Percentiles rank a stretch among this genome's conserved stretches.
phyloP scores from a whole-genome alignment of 2,797 vertebrate species.

The Sebastes dallii region DNA sequence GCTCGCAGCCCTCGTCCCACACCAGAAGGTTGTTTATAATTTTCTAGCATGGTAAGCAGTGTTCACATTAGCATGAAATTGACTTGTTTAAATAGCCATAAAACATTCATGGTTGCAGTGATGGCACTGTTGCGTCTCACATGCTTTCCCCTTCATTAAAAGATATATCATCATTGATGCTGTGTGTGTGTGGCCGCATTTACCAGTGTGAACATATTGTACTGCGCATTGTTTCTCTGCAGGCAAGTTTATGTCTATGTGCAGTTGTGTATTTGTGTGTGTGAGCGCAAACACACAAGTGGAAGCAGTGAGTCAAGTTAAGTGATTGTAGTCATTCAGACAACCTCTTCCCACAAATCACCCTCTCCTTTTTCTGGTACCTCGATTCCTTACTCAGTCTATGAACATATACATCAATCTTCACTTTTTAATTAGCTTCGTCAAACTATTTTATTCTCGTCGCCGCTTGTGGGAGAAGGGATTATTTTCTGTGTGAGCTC shows the following conservation, averaged over 20 bases:
- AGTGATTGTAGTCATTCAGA: slow-evolving; percentile 40
- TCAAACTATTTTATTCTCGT: slow-evolving; percentile 46
- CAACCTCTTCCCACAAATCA: slow-evolving; percentile 30
- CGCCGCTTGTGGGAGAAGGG: slow-evolving; percentile 37
- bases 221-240: slow-evolving; percentile 3
- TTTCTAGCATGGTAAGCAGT: slow-evolving; percentile 75
- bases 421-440: slow-evolving; percentile 65
- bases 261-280: neutral
- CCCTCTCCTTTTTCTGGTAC: neutral
- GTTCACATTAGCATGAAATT: slow-evolving; percentile 85
- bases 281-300: neutral
- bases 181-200: neutral
- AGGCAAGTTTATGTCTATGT: neutral
- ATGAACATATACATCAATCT: slow-evolving; percentile 50
- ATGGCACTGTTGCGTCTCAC: slow-evolving; percentile 50
- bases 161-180: slow-evolving; percentile 60
- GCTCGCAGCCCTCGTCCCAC: slow-evolving; percentile 16
- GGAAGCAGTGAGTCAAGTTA: slow-evolving; percentile 1
- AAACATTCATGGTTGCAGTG: slow-evolving; percentile 66
- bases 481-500: slow-evolving; percentile 51
- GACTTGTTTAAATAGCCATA: slow-evolving; percentile 83
- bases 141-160: slow-evolving; percentile 54
- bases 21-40: slow-evolving; percentile 69
- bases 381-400: slow-evolving; percentile 9
- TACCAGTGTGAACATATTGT: neutral